Conservation (phyloP, 2,888 invertebrate genomes). For the Phytoseiulus persimilis region DNA sequence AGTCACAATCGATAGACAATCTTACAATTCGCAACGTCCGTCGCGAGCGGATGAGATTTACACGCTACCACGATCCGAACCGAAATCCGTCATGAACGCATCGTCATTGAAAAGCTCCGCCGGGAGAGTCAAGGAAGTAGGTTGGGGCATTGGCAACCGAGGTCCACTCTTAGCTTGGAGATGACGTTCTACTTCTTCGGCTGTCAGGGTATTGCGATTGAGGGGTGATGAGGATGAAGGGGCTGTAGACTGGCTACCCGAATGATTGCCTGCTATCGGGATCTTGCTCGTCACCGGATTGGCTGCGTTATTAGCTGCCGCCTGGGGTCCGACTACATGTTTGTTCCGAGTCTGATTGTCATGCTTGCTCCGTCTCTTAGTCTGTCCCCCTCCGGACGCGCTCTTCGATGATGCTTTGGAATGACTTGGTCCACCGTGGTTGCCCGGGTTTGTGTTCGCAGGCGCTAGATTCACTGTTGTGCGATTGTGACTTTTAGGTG, state of each 20-base stretch:
- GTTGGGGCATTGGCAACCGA: slow-evolving; percentile 17
- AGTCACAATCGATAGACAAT: neutral
- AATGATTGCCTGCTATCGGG: neutral
- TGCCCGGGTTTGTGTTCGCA: neutral
- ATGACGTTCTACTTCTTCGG: slow-evolving; percentile 29
- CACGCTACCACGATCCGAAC: neutral
- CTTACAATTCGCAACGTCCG: neutral
- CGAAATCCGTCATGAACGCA: slow-evolving; percentile 27
- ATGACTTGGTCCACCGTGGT: neutral
- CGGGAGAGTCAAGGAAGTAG: slow-evolving; percentile 30
- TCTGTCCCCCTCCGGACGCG: neutral
- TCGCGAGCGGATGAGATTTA: neutral
- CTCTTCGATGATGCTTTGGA: neutral
- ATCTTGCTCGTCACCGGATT: neutral
- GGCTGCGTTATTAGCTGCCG: neutral
- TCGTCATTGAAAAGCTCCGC: slow-evolving; percentile 25
- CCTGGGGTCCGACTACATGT: neutral
- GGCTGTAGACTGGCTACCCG: neutral
- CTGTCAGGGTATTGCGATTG: neutral
- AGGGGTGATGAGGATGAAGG: neutral
- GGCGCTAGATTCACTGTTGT: neutral
- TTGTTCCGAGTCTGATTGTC: neutral
- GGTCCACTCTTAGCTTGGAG: slow-evolving; percentile 15
- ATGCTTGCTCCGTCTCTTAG: neutral
- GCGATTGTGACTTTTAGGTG: slow-evolving; percentile 6